Evolutionary conservation across 2,888 invertebrate species (phyloP), one percentile per base, ranked within the genome.

Genomic region (Agrotis puta): DNA sequence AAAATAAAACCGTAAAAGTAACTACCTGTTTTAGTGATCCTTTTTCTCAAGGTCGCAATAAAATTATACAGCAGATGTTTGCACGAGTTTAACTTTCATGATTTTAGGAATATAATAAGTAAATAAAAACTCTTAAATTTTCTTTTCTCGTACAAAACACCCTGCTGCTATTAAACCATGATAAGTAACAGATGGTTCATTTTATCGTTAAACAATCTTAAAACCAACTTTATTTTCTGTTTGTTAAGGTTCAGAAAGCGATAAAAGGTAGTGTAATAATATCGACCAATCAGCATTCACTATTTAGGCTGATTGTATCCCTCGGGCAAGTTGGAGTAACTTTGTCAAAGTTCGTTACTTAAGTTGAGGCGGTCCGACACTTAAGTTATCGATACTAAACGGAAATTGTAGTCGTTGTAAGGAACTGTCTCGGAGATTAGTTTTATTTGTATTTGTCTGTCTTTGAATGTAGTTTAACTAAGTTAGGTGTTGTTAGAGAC

Each of bases 231-330:
- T 83, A 67, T n/a, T 0, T 0, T 7, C 1, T 16, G 39, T 0
- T 0, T 0, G 3, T n/a, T 81, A 82, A 64, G 73, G 70, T 70
- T 53, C 20, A 70, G 71, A 56, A 16, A 27, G 18, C 54, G 27
- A 43, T 65, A 22, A 39, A 24, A 47, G 16, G 27, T 47, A 16
- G 24, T 57, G 4, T 51, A 14, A 22, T 72, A 66, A 54, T 77
- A 71, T 83, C 63, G 70, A 74, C 63, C 85, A 72, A 85, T 81
- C 78, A 74, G 64, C 74, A 83, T 87, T 77, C 73, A 82, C 70
- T 82, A 85, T 86, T 85, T 81, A 86, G 77, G 81, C 70, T 86
- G 81, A 88, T 88, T 88, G 81, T 85, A 64, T 85, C 84, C 83
- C 84, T 64, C 16, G 79, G 79, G 83, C 54, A 70, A 82, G 70